Evolutionary conservation across 2,888 invertebrate genomes (phyloP).

Genomic region (Suillia variegata): DNA sequence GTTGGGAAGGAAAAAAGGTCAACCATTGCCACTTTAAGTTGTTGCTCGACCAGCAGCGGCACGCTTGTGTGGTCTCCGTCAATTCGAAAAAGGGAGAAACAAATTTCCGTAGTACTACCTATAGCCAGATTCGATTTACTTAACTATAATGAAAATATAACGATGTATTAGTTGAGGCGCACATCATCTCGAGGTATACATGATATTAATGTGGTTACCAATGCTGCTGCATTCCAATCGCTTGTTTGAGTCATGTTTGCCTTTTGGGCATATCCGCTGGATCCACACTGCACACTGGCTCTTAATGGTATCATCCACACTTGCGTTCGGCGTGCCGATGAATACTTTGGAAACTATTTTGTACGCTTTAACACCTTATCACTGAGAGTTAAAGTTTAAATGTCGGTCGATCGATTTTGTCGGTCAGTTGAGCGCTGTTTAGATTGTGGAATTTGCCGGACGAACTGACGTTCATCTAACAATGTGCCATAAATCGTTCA

Average conservation of each 20-base stretch:
- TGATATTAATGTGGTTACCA: background rate
- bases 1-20: conserved; percentile 15
- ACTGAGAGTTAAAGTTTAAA: no score
- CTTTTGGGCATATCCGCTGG: background rate
- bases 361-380: conserved; percentile 18
- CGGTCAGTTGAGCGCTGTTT: no score
- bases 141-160: background rate
- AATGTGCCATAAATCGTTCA: no score
- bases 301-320: background rate
- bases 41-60: background rate
- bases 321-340: no score
- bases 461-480: no score
- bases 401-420: no score
- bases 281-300: background rate
- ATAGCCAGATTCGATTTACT: no score
- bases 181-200: no score
- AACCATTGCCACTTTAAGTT: conserved; percentile 2
- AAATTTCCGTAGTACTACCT: no score
- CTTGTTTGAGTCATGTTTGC: background rate
- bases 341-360: no score
- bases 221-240: background rate
- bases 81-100: background rate
- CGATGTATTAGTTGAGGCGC: background rate
- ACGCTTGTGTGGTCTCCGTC: background rate
- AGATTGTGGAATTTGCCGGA: no score